Evolutionary conservation across 2,113 vertebrate genomes (phyloP), one percentile per base, ranked within the genome.

Genomic region (Phyllostomus hastatus): DNA sequence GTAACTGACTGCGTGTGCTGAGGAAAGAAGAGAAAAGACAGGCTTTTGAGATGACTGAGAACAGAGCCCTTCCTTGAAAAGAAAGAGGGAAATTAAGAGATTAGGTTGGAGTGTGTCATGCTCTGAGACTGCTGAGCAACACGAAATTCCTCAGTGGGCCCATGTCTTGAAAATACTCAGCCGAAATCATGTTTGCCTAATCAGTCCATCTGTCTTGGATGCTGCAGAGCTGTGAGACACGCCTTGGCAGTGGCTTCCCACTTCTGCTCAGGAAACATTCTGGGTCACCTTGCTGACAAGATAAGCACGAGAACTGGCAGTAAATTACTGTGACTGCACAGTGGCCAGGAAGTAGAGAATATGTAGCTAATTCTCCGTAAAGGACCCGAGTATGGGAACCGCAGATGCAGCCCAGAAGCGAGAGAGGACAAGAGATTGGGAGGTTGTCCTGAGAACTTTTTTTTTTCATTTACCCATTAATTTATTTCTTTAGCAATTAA

Each of bases 211-310:
- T 83, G 81, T 67, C 64, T 95, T 48, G 6, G 89, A 78, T 72
- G 12, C 61, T 24, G 24, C 16, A 43, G 15, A 72, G 24, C 69
- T 80, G 52, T 28, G 72, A 69, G 69, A 83, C 31, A 81, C 88
- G 87, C 26, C 41, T 96, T 91, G 83, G 87, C 61, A 67, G 33
- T 41, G 78, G 46, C 16, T 81, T 86, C 92, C 75, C 54, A 54
- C 80, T 94, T 96, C 75, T 83, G 48, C 79, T 73, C 83, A 61
- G 79, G 67, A 82, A 94, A 76, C 59, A 86, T 73, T 95, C 48
- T 87, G 43, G 88, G 93, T 95, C 48, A 78, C 61, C 52, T 94
- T 96, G 46, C 52, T 84, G 75, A 88, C 3, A 78, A 94, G 73
- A 93, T 61, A 93, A 88, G 52, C 12, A 4, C 7, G 66, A 73